Base-by-base conservation (phyloP, 2,113 vertebrate genomes). In the Helogale parvula region DNA sequence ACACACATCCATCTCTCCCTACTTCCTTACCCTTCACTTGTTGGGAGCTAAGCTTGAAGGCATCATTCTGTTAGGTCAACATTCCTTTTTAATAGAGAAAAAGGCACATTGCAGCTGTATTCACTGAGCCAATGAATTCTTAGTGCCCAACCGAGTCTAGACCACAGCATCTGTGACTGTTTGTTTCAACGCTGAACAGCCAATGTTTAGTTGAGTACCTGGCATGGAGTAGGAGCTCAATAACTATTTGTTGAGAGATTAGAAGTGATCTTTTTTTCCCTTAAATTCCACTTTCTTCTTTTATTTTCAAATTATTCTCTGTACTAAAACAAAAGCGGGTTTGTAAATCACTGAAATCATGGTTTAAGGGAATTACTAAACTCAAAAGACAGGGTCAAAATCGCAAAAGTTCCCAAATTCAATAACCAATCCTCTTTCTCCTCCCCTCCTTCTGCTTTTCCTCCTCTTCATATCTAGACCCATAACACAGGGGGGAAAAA, bases 291-390 rank as follows among this genome's bases (percentile, higher is more conserved):
- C 35, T 96, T 88, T 84, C 87, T 81, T 82, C 50, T 65, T 72
- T 72, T 31, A 91, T 91, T 95, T 57, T 89, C 57, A 72, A 38
- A 25, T 33, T 81, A 82, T 86, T 63, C 52, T 89, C 69, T 89
- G 17, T 69, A 66, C 1, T 15, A 21, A 86, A 86, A 95, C 77
- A 96, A 86, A 72, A 57, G 19, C 65, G 68, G 29, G 29, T 65
- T 71, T 72, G 14, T 71, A 88, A 88, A 50, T 72, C 91, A 94
- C 21, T 38, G 29, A 74, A 82, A 85, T 76, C 45, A 52, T 47
- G 10, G 38, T 17, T 93, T 81, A 79, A 86, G 47, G 35, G 77
- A 65, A 87, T 68, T 35, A 86, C 13, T 82, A 47, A 80, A 95
- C 27, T 11, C 25, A 80, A 77, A 38, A 84, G 77, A 50, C 19